Evolutionary conservation across 2,113 vertebrate genomes (phyloP).

Genomic region (Dendropsophus ebraccatus): DNA sequence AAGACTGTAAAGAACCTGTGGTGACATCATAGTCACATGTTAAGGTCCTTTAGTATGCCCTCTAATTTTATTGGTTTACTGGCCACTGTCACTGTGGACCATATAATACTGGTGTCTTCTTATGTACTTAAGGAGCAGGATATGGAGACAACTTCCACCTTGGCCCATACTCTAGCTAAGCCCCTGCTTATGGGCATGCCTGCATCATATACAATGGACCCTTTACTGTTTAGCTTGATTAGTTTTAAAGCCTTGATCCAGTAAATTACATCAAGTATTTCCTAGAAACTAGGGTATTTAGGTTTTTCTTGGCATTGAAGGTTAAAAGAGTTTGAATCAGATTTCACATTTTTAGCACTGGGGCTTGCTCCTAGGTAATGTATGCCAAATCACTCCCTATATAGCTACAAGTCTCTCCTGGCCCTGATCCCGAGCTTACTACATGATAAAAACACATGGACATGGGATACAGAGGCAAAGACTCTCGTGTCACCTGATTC

Average conservation of each 20-base stretch:
- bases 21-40: too few species aligned
- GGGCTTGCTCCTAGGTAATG: neutral
- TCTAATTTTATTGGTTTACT: too few species aligned
- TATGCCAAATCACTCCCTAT: neutral
- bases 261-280: neutral
- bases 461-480: neutral
- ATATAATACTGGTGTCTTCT: too few species aligned
- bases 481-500: neutral
- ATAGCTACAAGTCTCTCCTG: neutral
- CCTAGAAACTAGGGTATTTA: neutral
- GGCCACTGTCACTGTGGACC: too few species aligned
- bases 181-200: too few species aligned
- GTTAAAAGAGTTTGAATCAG: neutral
- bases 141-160: too few species aligned
- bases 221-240: neutral
- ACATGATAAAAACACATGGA: conserved; percentile 15
- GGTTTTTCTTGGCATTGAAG: neutral
- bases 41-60: too few species aligned
- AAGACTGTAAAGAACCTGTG: too few species aligned
- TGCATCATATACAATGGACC: neutral
- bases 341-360: neutral
- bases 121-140: too few species aligned
- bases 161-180: too few species aligned
- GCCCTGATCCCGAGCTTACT: neutral
- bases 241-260: neutral